Conservation (phyloP, 2,888 invertebrate genomes). For the Lomographa bimaculata region DNA sequence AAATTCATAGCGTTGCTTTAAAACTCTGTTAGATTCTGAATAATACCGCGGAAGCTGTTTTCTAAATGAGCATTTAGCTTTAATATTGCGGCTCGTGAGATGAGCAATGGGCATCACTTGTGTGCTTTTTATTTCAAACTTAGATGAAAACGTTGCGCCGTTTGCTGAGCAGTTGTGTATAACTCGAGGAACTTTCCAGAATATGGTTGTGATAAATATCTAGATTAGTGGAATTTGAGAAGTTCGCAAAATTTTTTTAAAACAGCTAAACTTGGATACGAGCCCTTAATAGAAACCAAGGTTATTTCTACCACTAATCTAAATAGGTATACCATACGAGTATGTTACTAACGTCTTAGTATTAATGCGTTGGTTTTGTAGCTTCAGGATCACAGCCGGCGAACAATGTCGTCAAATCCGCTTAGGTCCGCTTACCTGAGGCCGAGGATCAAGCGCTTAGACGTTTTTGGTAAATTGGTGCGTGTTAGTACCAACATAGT, state of each 20-base stretch:
- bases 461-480: conserved; percentile 16
- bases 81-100: conserved; percentile 38
- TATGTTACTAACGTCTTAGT: conserved; percentile 6
- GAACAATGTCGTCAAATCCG: conserved; percentile 18
- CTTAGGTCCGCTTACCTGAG: conserved; percentile 18
- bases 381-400: conserved; percentile 8
- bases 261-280: not conserved
- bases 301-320: not conserved
- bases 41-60: conserved; percentile 51
- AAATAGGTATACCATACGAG: not conserved
- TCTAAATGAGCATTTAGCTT: conserved; percentile 62
- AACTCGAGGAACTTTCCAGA: conserved; percentile 2
- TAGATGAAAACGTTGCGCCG: conserved; percentile 8
- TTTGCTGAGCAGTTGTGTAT: conserved; percentile 3
- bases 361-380: conserved; percentile 19
- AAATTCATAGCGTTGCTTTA: conserved; percentile 73
- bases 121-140: conserved; percentile 21
- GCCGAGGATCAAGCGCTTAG: conserved; percentile 16
- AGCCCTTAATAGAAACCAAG: not conserved
- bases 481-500: conserved; percentile 1
- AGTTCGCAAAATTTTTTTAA: conserved; percentile 5
- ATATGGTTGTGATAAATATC: conserved; percentile 8
- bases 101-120: conserved; percentile 23
- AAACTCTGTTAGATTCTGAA: conserved; percentile 67
- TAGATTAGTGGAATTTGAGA: conserved; percentile 1